Evolutionary conservation across 2,113 vertebrate genomes (phyloP), one percentile per base, ranked within the genome.

Genomic region (Lepus europaeus): DNA sequence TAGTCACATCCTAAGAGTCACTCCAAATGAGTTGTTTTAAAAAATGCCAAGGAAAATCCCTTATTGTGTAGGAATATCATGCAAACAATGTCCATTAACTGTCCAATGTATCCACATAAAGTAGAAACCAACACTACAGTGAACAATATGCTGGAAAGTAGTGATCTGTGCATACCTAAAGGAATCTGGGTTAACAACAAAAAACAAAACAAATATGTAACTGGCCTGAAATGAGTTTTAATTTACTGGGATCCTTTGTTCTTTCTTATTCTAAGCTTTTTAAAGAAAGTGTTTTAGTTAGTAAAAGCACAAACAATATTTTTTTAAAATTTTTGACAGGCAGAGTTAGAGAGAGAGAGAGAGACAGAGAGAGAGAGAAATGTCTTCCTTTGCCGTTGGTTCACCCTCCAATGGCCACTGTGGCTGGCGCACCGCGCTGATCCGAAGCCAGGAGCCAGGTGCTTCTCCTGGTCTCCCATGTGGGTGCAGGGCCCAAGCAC

Each of bases 201-300:
- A 76, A 82, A 45, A 36, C n/a, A 87, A 33, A 33, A 87, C 36
- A 68, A 76, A 85, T 86, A 91, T 19, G 3, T 81, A 93, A 90
- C 10, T 84, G n/a, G 17, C 72, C 29, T 91, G 59, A 56, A 82
- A 27, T 70, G 45, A 87, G 27, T 64, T 90, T 94, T 64, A 51
- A 81, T 36, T 95, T 84, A 72, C 22, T 82, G 33, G 64, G 6
- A n/a, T 45, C 17, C 13, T 22, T 53, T 53, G 56, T 61, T 94
- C 11, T 29, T 89, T 85, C 3, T 64, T 16, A 91, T 64, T 93
- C 22, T 85, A 90, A 88, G 66, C 29, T 87, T 83, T 56, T 23
- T 53, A 82, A 78, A 87, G 53, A 51, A 59, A n/a, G 31, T 27
- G 14, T 39, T 81, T 10, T 64, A 53, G n/a, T 8, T 64, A 53